Conservation (phyloP, 2,888 invertebrate genomes). For the Salticus scenicus region DNA sequence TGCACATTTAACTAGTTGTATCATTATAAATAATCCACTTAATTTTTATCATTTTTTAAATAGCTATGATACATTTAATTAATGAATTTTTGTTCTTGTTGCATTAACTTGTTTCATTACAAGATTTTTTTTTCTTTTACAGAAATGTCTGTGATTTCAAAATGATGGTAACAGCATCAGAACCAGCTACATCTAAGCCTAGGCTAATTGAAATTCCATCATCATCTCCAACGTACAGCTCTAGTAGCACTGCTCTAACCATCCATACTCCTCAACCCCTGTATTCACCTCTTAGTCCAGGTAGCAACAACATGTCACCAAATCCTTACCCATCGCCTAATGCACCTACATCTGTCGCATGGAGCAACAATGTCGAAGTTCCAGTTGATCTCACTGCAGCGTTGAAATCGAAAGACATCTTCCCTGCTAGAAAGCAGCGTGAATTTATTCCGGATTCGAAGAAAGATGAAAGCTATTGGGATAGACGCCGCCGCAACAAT, state of each 20-base stretch:
- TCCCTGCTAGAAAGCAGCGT: constrained; percentile 85
- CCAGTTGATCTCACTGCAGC: constrained; percentile 61
- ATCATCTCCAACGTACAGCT: constrained; percentile 19
- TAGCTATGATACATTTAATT: no score
- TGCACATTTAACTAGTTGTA: no score
- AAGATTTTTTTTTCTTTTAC: constrained; percentile 17
- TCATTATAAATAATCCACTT: no score
- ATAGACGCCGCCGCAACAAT: constrained; percentile 94
- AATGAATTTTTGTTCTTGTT: no score
- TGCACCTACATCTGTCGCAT: constrained; percentile 1
- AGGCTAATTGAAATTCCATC: constrained; percentile 23
- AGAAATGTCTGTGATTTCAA: constrained; percentile 23
- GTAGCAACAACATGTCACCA: constrained; percentile 55
- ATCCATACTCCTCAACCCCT: background rate
- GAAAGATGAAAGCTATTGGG: constrained; percentile 98
- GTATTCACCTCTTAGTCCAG: constrained; percentile 37
- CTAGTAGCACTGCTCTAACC: background rate
- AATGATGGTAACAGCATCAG: constrained; percentile 53
- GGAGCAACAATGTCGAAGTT: constrained; percentile 35
- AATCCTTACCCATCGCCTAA: constrained; percentile 38
- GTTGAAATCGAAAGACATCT: constrained; percentile 57
- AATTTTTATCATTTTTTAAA: no score
- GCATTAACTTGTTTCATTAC: no score
- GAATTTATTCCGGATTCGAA: constrained; percentile 97
- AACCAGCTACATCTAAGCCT: constrained; percentile 26